A percentile compares a stretch with the other conserved stretches of the same genome.
Conservation (phyloP, 1,140 invertebrate species). For the Brachionus sp. region DNA sequence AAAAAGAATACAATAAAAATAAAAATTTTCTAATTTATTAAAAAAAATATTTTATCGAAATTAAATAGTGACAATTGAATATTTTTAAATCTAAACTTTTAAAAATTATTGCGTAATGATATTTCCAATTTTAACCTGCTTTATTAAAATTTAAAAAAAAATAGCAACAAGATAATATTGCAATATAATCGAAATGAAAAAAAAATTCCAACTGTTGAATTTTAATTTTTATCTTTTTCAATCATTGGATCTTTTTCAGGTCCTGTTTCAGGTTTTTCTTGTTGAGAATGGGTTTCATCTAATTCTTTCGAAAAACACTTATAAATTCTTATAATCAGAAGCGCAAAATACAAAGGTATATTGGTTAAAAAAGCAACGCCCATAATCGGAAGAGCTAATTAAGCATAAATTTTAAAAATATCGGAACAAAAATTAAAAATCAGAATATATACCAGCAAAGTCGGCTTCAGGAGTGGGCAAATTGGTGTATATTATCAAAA, state of each 20-base stretch:
- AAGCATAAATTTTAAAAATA: constrained; percentile 66
- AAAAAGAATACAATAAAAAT: too few species aligned
- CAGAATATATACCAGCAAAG: constrained; percentile 54
- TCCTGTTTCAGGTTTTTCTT: not conserved
- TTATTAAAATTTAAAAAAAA: too few species aligned
- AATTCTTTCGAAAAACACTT: not conserved
- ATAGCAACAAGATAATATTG: too few species aligned
- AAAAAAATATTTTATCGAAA: too few species aligned
- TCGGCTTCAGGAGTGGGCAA: constrained; percentile 60
- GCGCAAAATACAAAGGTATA: constrained; percentile 3
- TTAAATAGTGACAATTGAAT: too few species aligned
- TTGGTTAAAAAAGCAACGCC: constrained; percentile 32
- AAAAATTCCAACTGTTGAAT: not conserved
- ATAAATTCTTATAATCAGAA: not conserved
- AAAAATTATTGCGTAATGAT: too few species aligned
- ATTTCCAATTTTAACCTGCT: too few species aligned
- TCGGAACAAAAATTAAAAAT: constrained; percentile 50
- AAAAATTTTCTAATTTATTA: too few species aligned
- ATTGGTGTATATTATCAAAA: constrained; percentile 59
- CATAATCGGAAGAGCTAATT: constrained; percentile 68
- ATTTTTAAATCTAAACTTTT: too few species aligned
- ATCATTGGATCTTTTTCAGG: not conserved
- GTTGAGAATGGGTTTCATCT: not conserved
- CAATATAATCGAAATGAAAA: too few species aligned
- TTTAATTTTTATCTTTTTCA: not conserved